Evolutionary conservation across 2,888 invertebrate species (phyloP).

Genomic region (Nomada flava): DNA sequence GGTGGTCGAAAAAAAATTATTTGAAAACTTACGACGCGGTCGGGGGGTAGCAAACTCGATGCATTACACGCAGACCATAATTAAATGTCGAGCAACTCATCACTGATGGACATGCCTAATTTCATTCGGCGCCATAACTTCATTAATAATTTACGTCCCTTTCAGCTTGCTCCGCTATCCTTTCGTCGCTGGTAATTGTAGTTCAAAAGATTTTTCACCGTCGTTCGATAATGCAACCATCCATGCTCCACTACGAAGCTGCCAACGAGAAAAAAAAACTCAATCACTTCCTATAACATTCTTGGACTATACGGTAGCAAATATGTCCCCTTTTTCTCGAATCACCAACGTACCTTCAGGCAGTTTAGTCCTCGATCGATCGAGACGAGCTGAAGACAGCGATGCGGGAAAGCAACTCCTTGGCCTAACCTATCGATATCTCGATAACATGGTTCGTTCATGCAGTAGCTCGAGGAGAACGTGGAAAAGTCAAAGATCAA

Average conservation of each 20-base stretch:
- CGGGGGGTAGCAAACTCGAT: slow-evolving; percentile 47
- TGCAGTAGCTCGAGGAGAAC: slow-evolving; percentile 43
- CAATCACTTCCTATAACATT: slow-evolving; percentile 1
- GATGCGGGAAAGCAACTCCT: slow-evolving; percentile 28
- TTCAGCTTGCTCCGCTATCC: slow-evolving; percentile 32
- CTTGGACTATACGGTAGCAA: slow-evolving; percentile 7
- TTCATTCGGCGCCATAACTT: slow-evolving; percentile 63
- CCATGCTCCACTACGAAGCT: not conserved
- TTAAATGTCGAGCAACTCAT: slow-evolving; percentile 68
- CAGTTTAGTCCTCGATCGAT: not conserved
- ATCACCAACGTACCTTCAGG: not conserved
- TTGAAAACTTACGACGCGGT: slow-evolving; percentile 55
- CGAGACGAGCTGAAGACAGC: not conserved
- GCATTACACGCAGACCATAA: slow-evolving; percentile 65
- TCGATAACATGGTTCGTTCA: slow-evolving; percentile 55
- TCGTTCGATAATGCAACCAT: slow-evolving; percentile 19
- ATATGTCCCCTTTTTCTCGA: not conserved
- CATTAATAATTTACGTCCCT: slow-evolving; percentile 59
- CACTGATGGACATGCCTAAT: slow-evolving; percentile 65
- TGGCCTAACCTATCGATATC: slow-evolving; percentile 47
- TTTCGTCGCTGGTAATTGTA: slow-evolving; percentile 39
- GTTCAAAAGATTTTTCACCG: slow-evolving; percentile 50
- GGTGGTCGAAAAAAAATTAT: slow-evolving; percentile 55
- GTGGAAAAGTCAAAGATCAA: slow-evolving; percentile 48
- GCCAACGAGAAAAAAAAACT: not conserved